Evolutionary conservation across 2,113 vertebrate species (phyloP).

Genomic region (Gallinago paraguaiae): DNA sequence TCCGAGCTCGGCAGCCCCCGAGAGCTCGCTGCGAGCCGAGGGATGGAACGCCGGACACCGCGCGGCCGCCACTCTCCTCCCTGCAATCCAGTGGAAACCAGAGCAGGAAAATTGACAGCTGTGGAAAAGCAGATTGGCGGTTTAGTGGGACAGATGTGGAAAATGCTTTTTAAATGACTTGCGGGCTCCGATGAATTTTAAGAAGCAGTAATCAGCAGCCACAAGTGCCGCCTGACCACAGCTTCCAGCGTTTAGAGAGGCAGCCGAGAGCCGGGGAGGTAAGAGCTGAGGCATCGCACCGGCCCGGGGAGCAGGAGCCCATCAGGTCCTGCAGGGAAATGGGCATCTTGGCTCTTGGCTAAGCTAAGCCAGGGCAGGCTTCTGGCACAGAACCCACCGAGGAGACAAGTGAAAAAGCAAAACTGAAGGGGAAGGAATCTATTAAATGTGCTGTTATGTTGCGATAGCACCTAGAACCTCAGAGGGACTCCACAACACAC

Average conservation of each 20-base stretch:
- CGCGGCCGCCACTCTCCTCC: constrained; percentile 5
- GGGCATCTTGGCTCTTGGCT: neutral
- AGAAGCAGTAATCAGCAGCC: constrained; percentile 63
- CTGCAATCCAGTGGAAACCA: constrained; percentile 5
- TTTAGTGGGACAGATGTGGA: constrained; percentile 51
- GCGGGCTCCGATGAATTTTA: constrained; percentile 60
- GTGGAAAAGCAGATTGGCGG: constrained; percentile 57
- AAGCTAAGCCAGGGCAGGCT: neutral
- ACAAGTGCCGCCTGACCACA: neutral
- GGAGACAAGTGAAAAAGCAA: neutral
- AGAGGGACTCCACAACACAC: neutral
- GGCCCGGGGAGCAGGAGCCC: no score
- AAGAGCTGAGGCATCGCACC: neutral
- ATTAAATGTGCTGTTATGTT: neutral
- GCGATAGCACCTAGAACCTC: neutral
- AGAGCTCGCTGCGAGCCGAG: constrained; percentile 41
- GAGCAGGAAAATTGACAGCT: constrained; percentile 54
- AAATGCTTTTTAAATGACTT: constrained; percentile 53
- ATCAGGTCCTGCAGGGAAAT: neutral
- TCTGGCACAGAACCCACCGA: accelerated
- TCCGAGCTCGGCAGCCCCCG: constrained; percentile 24
- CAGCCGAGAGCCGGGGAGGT: constrained; percentile 14
- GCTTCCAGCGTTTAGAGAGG: constrained; percentile 19
- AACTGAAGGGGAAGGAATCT: neutral
- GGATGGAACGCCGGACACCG: constrained; percentile 50